Conservation (phyloP, 2,888 invertebrate genomes). For the Dryocosmus kuriphilus region DNA sequence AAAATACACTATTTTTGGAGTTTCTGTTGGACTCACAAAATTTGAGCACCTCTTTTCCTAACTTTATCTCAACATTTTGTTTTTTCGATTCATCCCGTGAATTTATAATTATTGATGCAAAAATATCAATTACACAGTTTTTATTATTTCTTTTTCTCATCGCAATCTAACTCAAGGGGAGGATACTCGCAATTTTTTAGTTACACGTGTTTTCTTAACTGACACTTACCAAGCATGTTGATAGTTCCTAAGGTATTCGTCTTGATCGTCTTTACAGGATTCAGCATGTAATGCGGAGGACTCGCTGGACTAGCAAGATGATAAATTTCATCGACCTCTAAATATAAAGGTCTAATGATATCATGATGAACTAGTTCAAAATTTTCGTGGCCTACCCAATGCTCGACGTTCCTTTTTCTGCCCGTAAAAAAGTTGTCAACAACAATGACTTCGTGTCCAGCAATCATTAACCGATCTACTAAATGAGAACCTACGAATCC, state of each 20-base stretch:
- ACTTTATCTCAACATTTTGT: too few relatives aligned
- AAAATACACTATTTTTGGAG: too few relatives aligned
- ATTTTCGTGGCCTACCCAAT: slow-evolving; percentile 99
- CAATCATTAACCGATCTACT: slow-evolving; percentile 95
- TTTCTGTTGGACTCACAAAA: too few relatives aligned
- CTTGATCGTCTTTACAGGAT: slow-evolving; percentile 99
- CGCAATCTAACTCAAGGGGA: too few relatives aligned
- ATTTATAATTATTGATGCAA: too few relatives aligned
- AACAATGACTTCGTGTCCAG: slow-evolving; percentile 97
- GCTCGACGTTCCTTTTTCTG: slow-evolving; percentile 96
- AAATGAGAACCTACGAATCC: slow-evolving; percentile 99
- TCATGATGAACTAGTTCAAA: slow-evolving; percentile 99
- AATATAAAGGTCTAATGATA: slow-evolving; percentile 97
- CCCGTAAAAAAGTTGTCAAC: slow-evolving; percentile 99
- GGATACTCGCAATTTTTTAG: too few relatives aligned
- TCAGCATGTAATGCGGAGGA: slow-evolving; percentile 99
- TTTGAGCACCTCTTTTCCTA: too few relatives aligned
- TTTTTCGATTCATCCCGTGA: too few relatives aligned
- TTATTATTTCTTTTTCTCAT: too few relatives aligned
- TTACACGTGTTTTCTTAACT: neutral
- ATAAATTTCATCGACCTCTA: slow-evolving; percentile 99
- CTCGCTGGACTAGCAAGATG: slow-evolving; percentile 99
- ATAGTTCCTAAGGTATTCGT: slow-evolving; percentile 98
- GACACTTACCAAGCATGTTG: slow-evolving; percentile 88
- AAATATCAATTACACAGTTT: too few relatives aligned